Conservation (phyloP, 2,888 invertebrate species). For the Pseudococcus viburni region DNA sequence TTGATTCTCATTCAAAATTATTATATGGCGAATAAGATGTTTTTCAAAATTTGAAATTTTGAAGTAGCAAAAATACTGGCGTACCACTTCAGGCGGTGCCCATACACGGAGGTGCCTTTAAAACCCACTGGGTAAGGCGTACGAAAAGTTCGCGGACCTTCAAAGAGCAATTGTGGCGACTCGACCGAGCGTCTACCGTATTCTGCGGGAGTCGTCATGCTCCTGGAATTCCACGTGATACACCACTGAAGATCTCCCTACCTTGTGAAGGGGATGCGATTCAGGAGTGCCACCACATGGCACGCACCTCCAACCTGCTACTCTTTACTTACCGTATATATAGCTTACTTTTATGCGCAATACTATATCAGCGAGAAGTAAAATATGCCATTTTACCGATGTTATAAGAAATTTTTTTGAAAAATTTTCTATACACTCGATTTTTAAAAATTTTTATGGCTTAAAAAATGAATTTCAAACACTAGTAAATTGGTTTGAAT, state of each 20-base stretch:
- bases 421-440: background rate
- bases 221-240: constrained; percentile 65
- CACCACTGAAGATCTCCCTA: constrained; percentile 66
- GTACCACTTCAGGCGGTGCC: constrained; percentile 61
- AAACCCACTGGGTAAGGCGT: constrained; percentile 62
- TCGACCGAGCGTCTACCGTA: constrained; percentile 44
- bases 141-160: constrained; percentile 64
- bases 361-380: constrained; percentile 44
- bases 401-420: background rate
- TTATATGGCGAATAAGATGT: no score
- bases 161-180: constrained; percentile 49
- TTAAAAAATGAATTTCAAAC: no score
- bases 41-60: no score
- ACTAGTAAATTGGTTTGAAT: no score
- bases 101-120: constrained; percentile 63
- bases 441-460: no score
- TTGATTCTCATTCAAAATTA: no score
- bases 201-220: constrained; percentile 61
- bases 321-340: no score
- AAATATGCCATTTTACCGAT: background rate
- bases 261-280: constrained; percentile 63
- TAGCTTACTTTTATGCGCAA: background rate
- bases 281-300: constrained; percentile 66
- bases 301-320: constrained; percentile 64
- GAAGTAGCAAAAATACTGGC: constrained; percentile 47